Evolutionary conservation across 1,140 invertebrate genomes (phyloP).

Genomic region (Danaus melanippus): DNA sequence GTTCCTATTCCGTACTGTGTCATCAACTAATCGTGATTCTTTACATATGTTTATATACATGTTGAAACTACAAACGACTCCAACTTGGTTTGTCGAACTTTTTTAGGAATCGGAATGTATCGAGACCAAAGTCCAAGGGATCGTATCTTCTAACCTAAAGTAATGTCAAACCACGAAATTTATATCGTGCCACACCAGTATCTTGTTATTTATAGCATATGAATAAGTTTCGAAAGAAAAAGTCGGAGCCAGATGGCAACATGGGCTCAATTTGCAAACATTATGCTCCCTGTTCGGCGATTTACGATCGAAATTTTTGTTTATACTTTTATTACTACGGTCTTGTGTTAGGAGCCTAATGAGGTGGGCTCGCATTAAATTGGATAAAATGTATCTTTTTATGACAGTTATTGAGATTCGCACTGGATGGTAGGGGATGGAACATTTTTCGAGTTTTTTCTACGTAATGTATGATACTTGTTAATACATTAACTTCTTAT

Average conservation of each 20-base stretch:
- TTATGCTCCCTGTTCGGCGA: conserved; percentile 33
- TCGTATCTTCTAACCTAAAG: conserved; percentile 11
- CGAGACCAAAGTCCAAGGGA: background rate
- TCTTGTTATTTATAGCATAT: conserved; percentile 46
- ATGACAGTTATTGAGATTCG: background rate
- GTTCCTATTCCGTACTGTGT: no score
- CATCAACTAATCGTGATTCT: no score
- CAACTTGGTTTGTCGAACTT: no score
- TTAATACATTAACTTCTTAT: no score
- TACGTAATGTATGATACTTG: no score
- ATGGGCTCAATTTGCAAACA: conserved; percentile 46
- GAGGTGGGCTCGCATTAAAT: conserved; percentile 19
- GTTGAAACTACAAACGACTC: no score
- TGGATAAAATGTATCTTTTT: conserved; percentile 14
- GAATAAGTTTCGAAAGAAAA: conserved; percentile 39
- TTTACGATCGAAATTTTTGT: conserved; percentile 29
- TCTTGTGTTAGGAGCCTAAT: conserved; percentile 27
- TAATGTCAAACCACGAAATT: conserved; percentile 40
- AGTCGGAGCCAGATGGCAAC: conserved; percentile 21
- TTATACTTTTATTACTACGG: conserved; percentile 23
- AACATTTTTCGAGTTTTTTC: no score
- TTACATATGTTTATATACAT: no score
- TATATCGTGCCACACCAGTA: conserved; percentile 34
- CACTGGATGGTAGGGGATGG: no score
- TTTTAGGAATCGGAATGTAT: background rate